Evolutionary conservation across 2,888 invertebrate genomes (phyloP).

Genomic region (Phortica okadai): DNA sequence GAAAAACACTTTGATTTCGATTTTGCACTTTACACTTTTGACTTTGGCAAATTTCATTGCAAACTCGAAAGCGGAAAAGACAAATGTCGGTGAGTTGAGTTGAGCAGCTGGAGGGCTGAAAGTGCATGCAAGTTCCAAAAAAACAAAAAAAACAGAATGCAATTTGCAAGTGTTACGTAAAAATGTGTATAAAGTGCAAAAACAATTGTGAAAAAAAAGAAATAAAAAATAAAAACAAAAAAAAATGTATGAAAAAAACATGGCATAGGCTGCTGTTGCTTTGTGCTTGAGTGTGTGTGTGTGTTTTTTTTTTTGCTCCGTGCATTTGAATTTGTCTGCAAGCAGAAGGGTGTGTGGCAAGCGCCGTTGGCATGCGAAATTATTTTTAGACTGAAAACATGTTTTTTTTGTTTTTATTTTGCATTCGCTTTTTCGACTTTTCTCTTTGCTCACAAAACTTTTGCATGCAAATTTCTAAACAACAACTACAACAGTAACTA

Average conservation of each 20-base stretch:
- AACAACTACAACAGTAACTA: slow-evolving; percentile 51
- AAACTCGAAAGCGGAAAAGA: slow-evolving; percentile 51
- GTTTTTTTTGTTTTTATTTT: slow-evolving; percentile 18
- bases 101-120: background rate
- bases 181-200: background rate
- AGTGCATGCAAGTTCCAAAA: slow-evolving; percentile 4
- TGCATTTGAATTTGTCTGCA: background rate
- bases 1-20: slow-evolving; percentile 35
- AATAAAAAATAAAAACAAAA: background rate
- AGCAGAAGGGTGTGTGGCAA: background rate
- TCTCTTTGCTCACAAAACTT: background rate
- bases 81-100: slow-evolving; percentile 61
- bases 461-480: slow-evolving; percentile 33
- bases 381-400: slow-evolving; percentile 9
- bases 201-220: no score
- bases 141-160: background rate
- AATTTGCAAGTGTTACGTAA: slow-evolving; percentile 48
- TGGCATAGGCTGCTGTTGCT: slow-evolving; percentile 46
- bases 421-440: background rate
- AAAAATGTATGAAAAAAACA: background rate
- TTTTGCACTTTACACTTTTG: slow-evolving; percentile 42
- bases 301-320: background rate
- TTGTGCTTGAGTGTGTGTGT: slow-evolving; percentile 35
- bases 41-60: slow-evolving; percentile 29
- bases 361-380: background rate